Base-by-base conservation (phyloP, 2,113 vertebrate genomes). In the Eubucco bourcierii region DNA sequence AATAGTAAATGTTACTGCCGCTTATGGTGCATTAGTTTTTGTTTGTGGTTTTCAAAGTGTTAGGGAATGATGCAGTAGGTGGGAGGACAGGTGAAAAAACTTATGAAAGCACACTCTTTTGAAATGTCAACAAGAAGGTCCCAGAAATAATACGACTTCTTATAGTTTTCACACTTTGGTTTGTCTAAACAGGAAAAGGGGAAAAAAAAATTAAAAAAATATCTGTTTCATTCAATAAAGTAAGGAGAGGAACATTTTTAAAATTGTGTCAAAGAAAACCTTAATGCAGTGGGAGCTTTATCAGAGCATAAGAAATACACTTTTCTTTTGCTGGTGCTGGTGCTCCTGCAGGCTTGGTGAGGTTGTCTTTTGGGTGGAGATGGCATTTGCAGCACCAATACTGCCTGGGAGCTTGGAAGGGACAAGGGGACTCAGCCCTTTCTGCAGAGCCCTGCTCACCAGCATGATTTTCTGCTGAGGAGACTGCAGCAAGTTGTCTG, bases 351-450 rank as follows among this genome's bases (percentile, higher is more conserved):
- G 67, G 31, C 74, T 79, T 55, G 33, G 17, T 13, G 33, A 61
- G 11, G 63, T 55, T 33, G 59, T 59, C 41, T 33, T 80, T 56
- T 78, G 39, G 52, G 34, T 46, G n/a, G 34, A 41, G 52, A 41
- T 47, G 65, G 31, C 0, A 0, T 61, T 19, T 39, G 66, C 15
- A 80, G 53, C 60, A 6, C 24, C 1, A 2, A 0, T 52, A 74
- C 31, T 84, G 31, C 64, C 34, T 14, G 8, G 13, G 53, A 23
- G 4, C 41, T 72, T 31, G 44, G 63, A 33, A 58, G n/a, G 63
- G 58, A 5, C 25, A 6, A 2, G 17, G 34, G 70, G 29, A 13
- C 72, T 85, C 34, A 87, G 41, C n/a, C 52, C 73, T 59, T 80
- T 16, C 16, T 78, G 44, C 0, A 0, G 33, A 81, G 12, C 20